A percentile compares a stretch with the other conserved stretches of the same genome.
Evolutionary conservation across 1,140 invertebrate species (phyloP).

Genomic region (Leptopilina boulardi): DNA sequence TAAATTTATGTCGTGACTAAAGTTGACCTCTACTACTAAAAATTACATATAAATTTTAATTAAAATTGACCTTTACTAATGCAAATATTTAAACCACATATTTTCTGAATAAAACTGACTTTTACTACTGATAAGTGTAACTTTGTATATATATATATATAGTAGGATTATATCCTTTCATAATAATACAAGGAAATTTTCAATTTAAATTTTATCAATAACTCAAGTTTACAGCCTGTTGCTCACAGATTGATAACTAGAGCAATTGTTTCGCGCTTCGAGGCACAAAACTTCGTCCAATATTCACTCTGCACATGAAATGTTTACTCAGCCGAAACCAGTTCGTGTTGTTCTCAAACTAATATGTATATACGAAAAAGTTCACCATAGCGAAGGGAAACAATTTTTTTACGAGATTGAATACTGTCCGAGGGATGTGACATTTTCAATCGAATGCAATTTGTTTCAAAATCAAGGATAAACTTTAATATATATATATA

Average conservation of each 20-base stretch:
- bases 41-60: too few relatives aligned
- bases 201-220: slow-evolving; percentile 12
- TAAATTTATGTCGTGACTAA: too few relatives aligned
- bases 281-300: slow-evolving; percentile 19
- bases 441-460: too few relatives aligned
- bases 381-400: neutral
- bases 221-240: slow-evolving; percentile 44
- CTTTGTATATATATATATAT: neutral
- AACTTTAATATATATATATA: too few relatives aligned
- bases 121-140: too few relatives aligned
- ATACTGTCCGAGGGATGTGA: neutral
- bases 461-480: too few relatives aligned
- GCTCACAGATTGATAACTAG: slow-evolving; percentile 54
- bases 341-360: slow-evolving; percentile 18
- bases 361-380: slow-evolving; percentile 4
- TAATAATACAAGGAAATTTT: neutral
- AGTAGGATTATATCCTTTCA: neutral
- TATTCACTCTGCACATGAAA: slow-evolving; percentile 9
- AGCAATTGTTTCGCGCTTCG: slow-evolving; percentile 50
- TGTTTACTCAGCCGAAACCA: slow-evolving; percentile 11
- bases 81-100: too few relatives aligned
- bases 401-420: neutral
- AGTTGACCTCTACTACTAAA: too few relatives aligned
- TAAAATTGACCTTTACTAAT: too few relatives aligned
- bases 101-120: too few relatives aligned